Percentiles rank a stretch among this genome's conserved stretches.
phyloP scores from a whole-genome alignment of 2,888 invertebrate species.

The Saturnia pavonia region DNA sequence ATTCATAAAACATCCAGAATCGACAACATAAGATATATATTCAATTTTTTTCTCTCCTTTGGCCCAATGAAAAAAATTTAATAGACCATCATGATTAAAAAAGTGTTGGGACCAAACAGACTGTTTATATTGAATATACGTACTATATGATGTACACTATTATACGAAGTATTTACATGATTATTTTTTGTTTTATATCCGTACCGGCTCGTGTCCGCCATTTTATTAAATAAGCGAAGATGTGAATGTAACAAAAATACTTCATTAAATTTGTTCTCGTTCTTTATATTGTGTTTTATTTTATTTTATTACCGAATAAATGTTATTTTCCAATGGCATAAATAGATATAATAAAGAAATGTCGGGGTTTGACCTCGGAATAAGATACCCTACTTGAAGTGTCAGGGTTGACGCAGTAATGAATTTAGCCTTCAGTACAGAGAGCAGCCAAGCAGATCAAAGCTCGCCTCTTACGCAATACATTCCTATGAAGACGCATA shows the following conservation, averaged over 20 bases:
- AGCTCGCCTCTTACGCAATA: too few relatives aligned
- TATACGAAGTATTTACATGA: too few relatives aligned
- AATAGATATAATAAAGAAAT: neutral
- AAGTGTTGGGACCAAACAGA: slow-evolving; percentile 47
- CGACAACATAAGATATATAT: too few relatives aligned
- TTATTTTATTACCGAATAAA: slow-evolving; percentile 41
- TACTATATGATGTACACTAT: too few relatives aligned
- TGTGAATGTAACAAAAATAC: slow-evolving; percentile 64
- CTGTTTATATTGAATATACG: slow-evolving; percentile 28
- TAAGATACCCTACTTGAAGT: neutral
- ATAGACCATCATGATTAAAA: slow-evolving; percentile 20
- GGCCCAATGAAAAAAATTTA: slow-evolving; percentile 31
- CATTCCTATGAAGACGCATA: too few relatives aligned
- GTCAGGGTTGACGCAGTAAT: too few relatives aligned
- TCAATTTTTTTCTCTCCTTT: slow-evolving; percentile 25
- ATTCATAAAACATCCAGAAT: too few relatives aligned
- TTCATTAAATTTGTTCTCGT: slow-evolving; percentile 77
- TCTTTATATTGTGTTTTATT: slow-evolving; percentile 58
- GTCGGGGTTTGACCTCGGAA: neutral
- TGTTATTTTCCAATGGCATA: too few relatives aligned
- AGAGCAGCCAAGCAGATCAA: too few relatives aligned
- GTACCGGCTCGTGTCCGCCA: slow-evolving; percentile 38
- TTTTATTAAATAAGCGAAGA: slow-evolving; percentile 52
- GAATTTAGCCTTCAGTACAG: too few relatives aligned
- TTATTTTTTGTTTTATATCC: slow-evolving; percentile 15